phyloP scores from a whole-genome alignment of 2,113 vertebrate species.

The Leptobrachium leishanense region DNA sequence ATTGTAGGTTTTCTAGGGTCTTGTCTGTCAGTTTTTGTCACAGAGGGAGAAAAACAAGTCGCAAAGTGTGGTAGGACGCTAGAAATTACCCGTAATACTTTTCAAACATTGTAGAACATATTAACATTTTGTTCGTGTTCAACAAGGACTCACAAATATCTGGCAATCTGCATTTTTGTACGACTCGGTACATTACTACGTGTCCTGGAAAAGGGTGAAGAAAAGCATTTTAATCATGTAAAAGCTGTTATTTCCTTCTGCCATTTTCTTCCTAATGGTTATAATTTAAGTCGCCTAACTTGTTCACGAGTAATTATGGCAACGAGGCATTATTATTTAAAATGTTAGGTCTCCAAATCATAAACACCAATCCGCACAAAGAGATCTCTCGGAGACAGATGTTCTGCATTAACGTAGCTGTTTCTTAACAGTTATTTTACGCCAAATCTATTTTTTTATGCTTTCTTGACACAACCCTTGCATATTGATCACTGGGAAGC shows the following conservation, averaged over 20 bases:
- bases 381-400: conserved; percentile 29
- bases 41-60: no score
- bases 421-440: conserved; percentile 27
- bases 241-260: conserved; percentile 41
- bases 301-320: conserved; percentile 28
- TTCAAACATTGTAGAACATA: no score
- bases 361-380: conserved; percentile 36
- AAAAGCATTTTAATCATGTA: conserved; percentile 38
- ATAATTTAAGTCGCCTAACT: conserved; percentile 13
- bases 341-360: conserved; percentile 39
- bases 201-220: conserved; percentile 23
- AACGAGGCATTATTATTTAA: conserved; percentile 42
- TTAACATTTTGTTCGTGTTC: not conserved
- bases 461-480: conserved; percentile 19
- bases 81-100: no score
- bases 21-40: no score
- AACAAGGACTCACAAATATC: conserved; percentile 1
- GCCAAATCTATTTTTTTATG: conserved; percentile 35
- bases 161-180: conserved; percentile 12
- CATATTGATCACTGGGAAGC: not conserved
- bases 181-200: conserved; percentile 9
- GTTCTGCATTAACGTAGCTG: conserved; percentile 34
- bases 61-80: no score
- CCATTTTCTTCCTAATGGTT: conserved; percentile 41
- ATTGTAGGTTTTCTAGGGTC: no score